Conservation (phyloP, 1,140 invertebrate species). For the Andricus grossulariae region DNA sequence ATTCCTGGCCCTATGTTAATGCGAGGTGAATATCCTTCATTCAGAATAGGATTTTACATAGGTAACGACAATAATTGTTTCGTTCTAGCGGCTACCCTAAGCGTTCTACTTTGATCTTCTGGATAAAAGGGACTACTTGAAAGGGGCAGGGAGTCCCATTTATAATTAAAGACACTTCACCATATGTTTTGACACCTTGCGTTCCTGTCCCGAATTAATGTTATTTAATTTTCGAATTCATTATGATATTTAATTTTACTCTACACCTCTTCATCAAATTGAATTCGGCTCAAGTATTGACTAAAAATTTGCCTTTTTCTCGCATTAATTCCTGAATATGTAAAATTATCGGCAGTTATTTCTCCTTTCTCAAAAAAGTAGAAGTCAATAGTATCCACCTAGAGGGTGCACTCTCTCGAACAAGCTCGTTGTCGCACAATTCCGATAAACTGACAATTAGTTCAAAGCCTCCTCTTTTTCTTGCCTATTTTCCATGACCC, state of each 20-base stretch:
- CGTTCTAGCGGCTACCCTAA: no score
- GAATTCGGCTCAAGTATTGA: not conserved
- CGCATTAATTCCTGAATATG: no score
- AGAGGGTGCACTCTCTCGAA: not conserved
- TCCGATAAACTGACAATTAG: not conserved
- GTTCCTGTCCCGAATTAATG: no score
- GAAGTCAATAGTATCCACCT: not conserved
- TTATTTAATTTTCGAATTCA: no score
- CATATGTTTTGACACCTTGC: not conserved
- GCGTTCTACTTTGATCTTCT: no score
- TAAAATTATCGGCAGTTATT: no score
- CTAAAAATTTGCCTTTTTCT: not conserved
- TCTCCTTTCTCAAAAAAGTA: no score
- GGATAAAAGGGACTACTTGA: not conserved
- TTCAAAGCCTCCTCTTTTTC: not conserved
- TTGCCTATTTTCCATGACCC: not conserved
- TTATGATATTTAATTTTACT: no score
- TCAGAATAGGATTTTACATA: not conserved
- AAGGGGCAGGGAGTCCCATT: not conserved
- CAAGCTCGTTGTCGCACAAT: not conserved
- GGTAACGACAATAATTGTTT: no score
- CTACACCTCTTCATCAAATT: not conserved
- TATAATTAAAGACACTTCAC: not conserved
- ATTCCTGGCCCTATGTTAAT: not conserved
- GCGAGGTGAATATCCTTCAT: not conserved